Conservation (phyloP, 2,797 vertebrate genomes). For the Sciurus carolinensis region DNA sequence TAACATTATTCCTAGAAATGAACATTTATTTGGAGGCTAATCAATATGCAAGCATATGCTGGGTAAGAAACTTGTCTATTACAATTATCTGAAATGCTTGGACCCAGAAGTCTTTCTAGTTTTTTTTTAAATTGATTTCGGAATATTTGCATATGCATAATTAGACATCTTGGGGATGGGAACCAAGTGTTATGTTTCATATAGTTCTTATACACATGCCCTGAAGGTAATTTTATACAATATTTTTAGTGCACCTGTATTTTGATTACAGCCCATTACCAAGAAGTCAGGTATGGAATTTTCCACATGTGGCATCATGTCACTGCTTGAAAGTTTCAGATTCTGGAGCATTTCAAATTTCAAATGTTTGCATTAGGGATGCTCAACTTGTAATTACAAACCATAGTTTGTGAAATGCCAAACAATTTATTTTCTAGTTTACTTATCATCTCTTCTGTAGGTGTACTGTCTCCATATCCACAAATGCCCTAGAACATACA, state of each 20-base stretch:
- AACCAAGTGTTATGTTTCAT: background rate
- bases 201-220: background rate
- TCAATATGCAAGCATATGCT: background rate
- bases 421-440: background rate
- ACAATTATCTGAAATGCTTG: background rate
- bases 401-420: background rate
- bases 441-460: background rate
- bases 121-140: background rate
- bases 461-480: background rate
- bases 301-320: background rate
- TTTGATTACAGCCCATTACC: background rate
- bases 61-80: background rate
- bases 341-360: background rate
- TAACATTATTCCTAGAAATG: background rate
- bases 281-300: background rate
- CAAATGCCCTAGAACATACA: background rate
- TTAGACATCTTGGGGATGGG: background rate
- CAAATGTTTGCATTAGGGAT: background rate
- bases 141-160: background rate
- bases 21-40: background rate
- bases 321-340: background rate
- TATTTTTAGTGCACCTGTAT: background rate
- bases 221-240: background rate
- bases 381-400: background rate
- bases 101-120: background rate